Conservation (phyloP, 2,888 invertebrate species). For the Falcaria lacertinaria region DNA sequence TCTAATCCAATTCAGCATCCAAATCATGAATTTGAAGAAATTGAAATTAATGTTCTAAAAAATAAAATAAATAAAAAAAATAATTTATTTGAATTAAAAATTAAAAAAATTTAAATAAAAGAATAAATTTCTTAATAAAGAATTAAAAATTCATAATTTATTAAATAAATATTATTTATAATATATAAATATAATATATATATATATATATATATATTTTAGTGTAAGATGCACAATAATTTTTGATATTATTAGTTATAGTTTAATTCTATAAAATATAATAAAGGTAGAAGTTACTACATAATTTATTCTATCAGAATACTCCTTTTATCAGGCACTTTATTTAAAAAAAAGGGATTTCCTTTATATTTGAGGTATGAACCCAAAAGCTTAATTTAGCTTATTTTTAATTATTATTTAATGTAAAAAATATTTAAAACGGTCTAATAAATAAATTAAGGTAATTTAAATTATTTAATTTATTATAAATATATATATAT, state of each 20-base stretch:
- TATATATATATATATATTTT: conserved; percentile 77
- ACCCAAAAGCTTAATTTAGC: conserved; percentile 82
- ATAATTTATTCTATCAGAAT: conserved; percentile 69
- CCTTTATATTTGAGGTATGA: conserved; percentile 81
- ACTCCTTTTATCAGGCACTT: conserved; percentile 71
- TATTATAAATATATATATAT: conserved; percentile 29
- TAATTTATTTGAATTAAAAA: conserved; percentile 73
- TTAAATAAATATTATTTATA: too few species aligned
- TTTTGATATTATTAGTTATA: conserved; percentile 81
- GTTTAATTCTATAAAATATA: conserved; percentile 82
- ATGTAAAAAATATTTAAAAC: conserved; percentile 29
- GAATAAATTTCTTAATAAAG: conserved; percentile 70
- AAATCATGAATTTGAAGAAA: conserved; percentile 59
- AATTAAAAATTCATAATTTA: conserved; percentile 35
- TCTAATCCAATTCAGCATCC: conserved; percentile 81
- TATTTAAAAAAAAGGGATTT: conserved; percentile 66
- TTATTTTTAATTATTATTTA: conserved; percentile 54
- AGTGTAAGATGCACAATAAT: conserved; percentile 81
- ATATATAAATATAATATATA: too few species aligned
- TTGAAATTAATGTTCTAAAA: conserved; percentile 63
- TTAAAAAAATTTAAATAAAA: conserved; percentile 75
- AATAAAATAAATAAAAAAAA: conserved; percentile 73
- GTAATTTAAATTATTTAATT: too few species aligned
- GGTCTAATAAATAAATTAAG: too few species aligned
- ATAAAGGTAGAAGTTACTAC: conserved; percentile 73